A percentile compares a stretch with the other conserved stretches of the same genome.
phyloP scores from a whole-genome alignment of 2,888 invertebrate species.

The Syrista parreyssii region DNA sequence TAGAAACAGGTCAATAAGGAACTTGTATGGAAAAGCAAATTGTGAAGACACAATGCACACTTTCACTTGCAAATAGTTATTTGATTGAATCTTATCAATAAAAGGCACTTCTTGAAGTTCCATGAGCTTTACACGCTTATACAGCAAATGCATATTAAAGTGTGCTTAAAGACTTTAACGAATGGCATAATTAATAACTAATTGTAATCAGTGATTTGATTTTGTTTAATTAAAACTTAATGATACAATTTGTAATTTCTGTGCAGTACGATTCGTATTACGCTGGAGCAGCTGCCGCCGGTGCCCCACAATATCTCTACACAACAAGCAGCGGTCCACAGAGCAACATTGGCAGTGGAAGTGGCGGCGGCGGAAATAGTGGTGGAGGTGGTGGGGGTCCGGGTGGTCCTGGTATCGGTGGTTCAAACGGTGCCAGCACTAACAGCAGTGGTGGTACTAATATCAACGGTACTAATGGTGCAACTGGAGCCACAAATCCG shows the following conservation, averaged over 20 bases:
- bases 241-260: constrained; percentile 15
- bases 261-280: constrained; percentile 64
- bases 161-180: too few species aligned
- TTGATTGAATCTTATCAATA: too few species aligned
- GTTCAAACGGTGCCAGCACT: constrained; percentile 54
- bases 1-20: too few species aligned
- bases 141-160: too few species aligned
- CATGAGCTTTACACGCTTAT: too few species aligned
- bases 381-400: constrained; percentile 42
- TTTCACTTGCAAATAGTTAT: too few species aligned
- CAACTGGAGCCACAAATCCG: constrained; percentile 48
- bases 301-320: constrained; percentile 66
- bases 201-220: too few species aligned
- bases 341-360: constrained; percentile 45
- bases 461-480: constrained; percentile 36
- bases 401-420: constrained; percentile 33
- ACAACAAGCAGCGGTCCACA: constrained; percentile 63
- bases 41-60: too few species aligned
- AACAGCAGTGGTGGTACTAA: constrained; percentile 44
- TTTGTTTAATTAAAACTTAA: too few species aligned
- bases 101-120: too few species aligned
- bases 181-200: too few species aligned
- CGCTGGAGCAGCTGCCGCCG: constrained; percentile 54
- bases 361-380: constrained; percentile 36
- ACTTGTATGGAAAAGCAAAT: too few species aligned